Conservation (phyloP, 2,113 vertebrate genomes). For the Saguinus imperator region DNA sequence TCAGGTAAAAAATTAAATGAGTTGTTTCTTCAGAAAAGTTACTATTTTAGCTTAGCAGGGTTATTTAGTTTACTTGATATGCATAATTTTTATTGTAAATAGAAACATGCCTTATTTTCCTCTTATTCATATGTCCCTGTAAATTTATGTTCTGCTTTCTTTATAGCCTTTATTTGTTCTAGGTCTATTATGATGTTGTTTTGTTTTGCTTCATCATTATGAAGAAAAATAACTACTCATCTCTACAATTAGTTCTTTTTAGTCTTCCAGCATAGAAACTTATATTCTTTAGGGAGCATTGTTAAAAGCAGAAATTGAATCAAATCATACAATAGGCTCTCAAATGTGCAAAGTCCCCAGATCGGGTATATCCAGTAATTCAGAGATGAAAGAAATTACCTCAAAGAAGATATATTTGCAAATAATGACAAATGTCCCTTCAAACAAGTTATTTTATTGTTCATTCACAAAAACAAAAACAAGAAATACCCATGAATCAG, state of each 20-base stretch:
- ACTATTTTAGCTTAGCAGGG: not conserved
- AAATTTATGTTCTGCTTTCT: constrained; percentile 22
- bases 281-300: not conserved
- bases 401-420: not conserved
- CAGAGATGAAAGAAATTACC: not conserved
- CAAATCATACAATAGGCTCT: not conserved
- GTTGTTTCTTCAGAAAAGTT: not conserved
- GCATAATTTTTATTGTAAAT: not conserved
- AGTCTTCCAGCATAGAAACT: not conserved
- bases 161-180: not conserved
- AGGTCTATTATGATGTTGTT: not conserved
- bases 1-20: not conserved
- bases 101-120: not conserved
- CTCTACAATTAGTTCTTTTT: not conserved
- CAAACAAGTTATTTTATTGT: not conserved
- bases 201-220: not conserved
- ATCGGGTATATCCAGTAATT: not conserved
- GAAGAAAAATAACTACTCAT: not conserved
- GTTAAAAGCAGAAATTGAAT: not conserved
- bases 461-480: not conserved
- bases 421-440: not conserved
- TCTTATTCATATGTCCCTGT: not conserved
- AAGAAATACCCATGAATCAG: not conserved
- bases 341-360: not conserved
- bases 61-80: not conserved